phyloP scores from a whole-genome alignment of 1,140 invertebrate genomes.

The Cheumatopsyche charites region DNA sequence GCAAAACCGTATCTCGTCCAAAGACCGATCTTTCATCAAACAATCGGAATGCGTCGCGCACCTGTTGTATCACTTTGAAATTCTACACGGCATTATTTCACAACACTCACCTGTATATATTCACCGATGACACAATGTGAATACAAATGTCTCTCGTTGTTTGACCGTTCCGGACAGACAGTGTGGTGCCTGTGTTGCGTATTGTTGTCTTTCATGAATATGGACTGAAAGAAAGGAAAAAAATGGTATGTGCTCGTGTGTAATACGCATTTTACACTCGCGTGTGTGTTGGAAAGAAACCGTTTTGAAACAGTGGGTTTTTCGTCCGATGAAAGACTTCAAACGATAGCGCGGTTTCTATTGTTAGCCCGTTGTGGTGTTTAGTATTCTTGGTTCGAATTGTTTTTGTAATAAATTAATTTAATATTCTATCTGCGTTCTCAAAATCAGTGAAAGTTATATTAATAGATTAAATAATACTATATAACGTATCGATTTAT shows the following conservation, averaged over 20 bases:
- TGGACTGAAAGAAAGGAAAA: no score
- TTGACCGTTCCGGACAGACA: conserved; percentile 9
- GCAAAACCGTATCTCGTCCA: background rate
- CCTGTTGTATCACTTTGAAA: conserved; percentile 31
- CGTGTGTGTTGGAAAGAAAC: no score
- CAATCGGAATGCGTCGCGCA: conserved; percentile 27
- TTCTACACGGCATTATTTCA: conserved; percentile 33
- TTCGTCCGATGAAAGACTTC: background rate
- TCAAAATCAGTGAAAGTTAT: no score
- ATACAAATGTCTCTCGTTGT: conserved; percentile 28
- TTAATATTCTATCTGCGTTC: no score
- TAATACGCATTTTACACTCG: background rate
- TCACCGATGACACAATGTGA: conserved; percentile 28
- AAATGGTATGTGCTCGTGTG: no score
- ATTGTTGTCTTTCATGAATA: no score
- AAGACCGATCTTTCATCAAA: conserved; percentile 17
- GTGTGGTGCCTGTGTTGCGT: conserved; percentile 21
- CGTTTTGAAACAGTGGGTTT: background rate
- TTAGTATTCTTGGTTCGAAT: no score
- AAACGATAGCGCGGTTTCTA: no score
- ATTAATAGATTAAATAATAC: no score
- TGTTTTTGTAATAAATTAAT: no score
- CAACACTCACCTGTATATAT: conserved; percentile 33
- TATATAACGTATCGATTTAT: no score
- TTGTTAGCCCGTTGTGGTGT: no score